These are phyloP conservation scores for Brevimyrus niger DNA, from an alignment of 2,113 vertebrate genomes.

Conservation along the genomic window DNA sequence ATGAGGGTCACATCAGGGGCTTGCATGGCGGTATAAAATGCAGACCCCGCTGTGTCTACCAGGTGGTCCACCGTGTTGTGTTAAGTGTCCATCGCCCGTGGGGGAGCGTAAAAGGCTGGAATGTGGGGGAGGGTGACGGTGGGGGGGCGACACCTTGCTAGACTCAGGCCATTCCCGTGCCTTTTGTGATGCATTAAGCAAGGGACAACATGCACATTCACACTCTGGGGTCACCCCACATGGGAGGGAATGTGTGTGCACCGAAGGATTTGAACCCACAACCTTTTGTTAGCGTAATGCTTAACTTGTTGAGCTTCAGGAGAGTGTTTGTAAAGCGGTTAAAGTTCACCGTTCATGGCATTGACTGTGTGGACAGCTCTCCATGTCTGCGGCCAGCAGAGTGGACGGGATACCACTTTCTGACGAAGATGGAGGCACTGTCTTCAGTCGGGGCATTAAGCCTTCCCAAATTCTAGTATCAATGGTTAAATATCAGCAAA, in stretches of 20 bases:
- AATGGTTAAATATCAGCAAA: neutral
- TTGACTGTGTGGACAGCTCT: neutral
- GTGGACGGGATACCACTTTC: neutral
- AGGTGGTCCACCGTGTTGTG: neutral
- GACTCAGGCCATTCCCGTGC: neutral
- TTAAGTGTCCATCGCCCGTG: neutral
- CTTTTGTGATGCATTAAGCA: conserved; percentile 21
- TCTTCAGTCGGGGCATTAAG: neutral
- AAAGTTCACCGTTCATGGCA: neutral
- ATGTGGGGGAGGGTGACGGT: neutral
- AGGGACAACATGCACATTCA: neutral
- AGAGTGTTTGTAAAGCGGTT: neutral
- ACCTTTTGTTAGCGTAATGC: neutral
- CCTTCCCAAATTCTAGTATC: neutral
- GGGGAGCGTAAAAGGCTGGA: neutral
- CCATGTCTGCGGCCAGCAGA: neutral
- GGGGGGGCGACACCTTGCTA: neutral
- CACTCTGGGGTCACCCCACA: neutral
- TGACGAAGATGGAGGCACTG: neutral
- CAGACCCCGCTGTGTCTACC: neutral
- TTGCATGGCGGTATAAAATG: neutral
- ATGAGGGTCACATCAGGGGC: neutral
- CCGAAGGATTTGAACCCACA: neutral
- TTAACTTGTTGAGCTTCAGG: neutral
- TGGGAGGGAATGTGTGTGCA: neutral